Evolutionary conservation across 2,113 vertebrate species (phyloP), one percentile per base, ranked within the genome.

Genomic region (Phyllostomus discolor): DNA sequence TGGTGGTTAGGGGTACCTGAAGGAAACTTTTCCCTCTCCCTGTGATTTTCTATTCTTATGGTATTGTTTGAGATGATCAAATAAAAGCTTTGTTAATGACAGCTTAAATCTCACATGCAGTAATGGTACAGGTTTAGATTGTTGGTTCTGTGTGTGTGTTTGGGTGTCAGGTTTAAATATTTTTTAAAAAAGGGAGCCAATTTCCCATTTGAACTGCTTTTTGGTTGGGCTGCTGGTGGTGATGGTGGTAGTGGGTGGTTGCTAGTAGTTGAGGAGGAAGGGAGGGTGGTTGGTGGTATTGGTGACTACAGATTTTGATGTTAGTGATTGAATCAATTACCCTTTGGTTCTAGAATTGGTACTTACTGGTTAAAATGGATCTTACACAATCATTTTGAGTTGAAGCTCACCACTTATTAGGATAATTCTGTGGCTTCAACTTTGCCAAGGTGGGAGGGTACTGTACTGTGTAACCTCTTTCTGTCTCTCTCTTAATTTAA

Each of bases 1-100:
- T 88, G 90, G n/a, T 54, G 91, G 66, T 90, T 84, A 90, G 70
- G 76, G 79, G 41, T 79, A 95, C 59, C 84, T 87, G 79, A 95
- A 93, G 88, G 93, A 98, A 97, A 98, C 93, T 97, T 98, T 97
- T 94, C n/a, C 54, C 17, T 69, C 92, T 89, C 28, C 16, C 8
- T 54, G 52, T 94, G 38, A 10, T 33, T 50, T 95, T 90, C 19
- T 54, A 20, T 26, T 81, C 8, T 92, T 81, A 38, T 78, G 89
- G 50, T 66, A 72, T 94, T 95, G 91, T 95, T 91, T 93, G 82
- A 88, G 28, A 72, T 80, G 87, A 43, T 70, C 17, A 48, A n/a
- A 52, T 79, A 64, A 7, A 62, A 88, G 88, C 93, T 92, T 96
- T 95, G 86, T 97, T 94, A 93, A 85, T 85, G 75, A 93, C 86